Base-by-base conservation (phyloP, 2,113 vertebrate species). In the Campylomormyrus numenius region DNA sequence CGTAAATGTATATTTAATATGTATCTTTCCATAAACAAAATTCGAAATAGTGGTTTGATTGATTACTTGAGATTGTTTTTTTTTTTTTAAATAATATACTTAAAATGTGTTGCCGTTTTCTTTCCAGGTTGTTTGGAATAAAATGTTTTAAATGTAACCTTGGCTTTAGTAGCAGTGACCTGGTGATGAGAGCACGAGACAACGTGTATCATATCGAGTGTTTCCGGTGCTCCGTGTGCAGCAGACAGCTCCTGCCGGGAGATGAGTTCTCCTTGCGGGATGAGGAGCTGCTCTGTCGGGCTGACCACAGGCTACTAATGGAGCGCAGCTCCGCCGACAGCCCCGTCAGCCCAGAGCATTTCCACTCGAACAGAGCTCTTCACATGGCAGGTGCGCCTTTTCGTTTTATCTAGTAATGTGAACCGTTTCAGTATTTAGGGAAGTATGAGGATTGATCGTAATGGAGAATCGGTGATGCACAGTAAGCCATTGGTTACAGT, bases 191-290 rank as follows among this genome's bases (percentile, higher is more conserved):
- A 89, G 97, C 98, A 80, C 95, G 97, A 90, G 97, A 96, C 93
- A 96, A 96, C 89, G 96, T 99, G 90, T 99, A 98, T 93, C 98
- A 99, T 96, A 96, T 98, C 91, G 97, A 98, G 93, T 99, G 98
- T 93, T 99, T 99, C 93, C 96, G 98, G 91, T 99, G 98, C 94
- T 96, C 97, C 3, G 96, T 97, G 93, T 99, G 98, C 95, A 96
- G 97, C 95, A 95, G 97, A 50, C 98, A 98, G 93, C 97, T 99
- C 88, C 95, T 98, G 90, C 98, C 98, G 5, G 98, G 98, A 1
- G 98, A 99, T 89, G 97, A 98, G 94, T 99, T 98, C 95, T 97
- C 97, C 80, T 94, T 99, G 91, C 96, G 96, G 93, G 97, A 98
- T 62, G 97, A 97, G 58, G 97, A 97, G 92, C 95, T 98, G 91